Evolutionary conservation across 2,888 invertebrate species (phyloP), one percentile per base, ranked within the genome.

Genomic region (Atrina japonica): DNA sequence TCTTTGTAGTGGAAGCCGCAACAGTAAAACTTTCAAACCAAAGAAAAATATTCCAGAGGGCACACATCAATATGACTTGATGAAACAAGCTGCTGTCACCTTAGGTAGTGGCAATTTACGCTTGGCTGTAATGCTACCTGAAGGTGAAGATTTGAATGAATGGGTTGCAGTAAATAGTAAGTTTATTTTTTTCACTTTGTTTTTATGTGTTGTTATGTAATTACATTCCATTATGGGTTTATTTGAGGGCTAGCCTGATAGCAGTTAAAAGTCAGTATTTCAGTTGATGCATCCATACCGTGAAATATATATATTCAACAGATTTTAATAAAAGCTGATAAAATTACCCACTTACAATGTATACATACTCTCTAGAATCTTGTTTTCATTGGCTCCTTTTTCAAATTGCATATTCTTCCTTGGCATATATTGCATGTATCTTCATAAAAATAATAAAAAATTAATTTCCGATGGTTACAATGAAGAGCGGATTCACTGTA

Each of bases 131-230:
- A 95, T 96, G 93, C 92, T 99, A 83, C 99, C 99, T 0, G 98
- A 98, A 91, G 99, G 99, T 43, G 99, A 99, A 92, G 99, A 99
- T 92, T 93, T 98, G 78, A 99, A 99, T 89, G 99, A 99, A 93
- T 99, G 99, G 99, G 97, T 99, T 49, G 99, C 99, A 66, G 99
- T 99, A 53, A 99, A 99, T 91, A 99, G 99, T 97, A 91, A 94
- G 96, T 94, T 29, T 25, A 11, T 11, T 16, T 9, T 41, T 18
- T 14, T n/a, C n/a, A n/a, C 11, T 16, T n/a, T n/a, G n/a, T n/a
- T n/a, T n/a, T n/a, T n/a, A n/a, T n/a, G n/a, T n/a, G n/a, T n/a
- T n/a, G n/a, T n/a, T n/a, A n/a, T n/a, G n/a, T n/a, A n/a, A n/a
- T n/a, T n/a, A n/a, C n/a, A n/a, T n/a, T n/a, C n/a, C 27, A 21